Conservation (phyloP, 2,888 invertebrate species). For the Apantesis nais region DNA sequence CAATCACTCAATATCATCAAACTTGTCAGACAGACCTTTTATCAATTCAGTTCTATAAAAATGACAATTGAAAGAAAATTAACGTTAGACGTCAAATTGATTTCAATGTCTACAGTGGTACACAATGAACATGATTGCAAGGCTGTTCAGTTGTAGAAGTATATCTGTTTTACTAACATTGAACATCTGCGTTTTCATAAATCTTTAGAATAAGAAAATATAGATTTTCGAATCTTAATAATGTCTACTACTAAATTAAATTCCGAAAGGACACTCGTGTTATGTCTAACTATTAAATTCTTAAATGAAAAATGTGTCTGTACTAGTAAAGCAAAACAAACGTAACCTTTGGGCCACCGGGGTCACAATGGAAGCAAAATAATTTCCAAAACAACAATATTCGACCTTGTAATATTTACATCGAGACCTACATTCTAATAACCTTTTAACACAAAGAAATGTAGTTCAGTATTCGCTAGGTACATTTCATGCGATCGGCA, state of each 20-base stretch:
- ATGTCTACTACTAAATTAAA: background rate
- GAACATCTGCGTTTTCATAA: background rate
- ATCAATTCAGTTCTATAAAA: slow-evolving; percentile 25
- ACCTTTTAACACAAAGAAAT: slow-evolving; percentile 78
- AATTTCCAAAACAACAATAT: slow-evolving; percentile 56
- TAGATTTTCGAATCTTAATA: background rate
- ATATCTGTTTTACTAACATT: background rate
- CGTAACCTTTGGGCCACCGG: slow-evolving; percentile 3
- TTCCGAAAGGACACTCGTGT: background rate
- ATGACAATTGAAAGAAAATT: slow-evolving; percentile 28
- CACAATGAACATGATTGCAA: slow-evolving; percentile 15
- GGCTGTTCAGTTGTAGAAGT: slow-evolving; percentile 1
- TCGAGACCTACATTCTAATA: slow-evolving; percentile 77
- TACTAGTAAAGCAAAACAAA: background rate
- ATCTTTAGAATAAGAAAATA: background rate
- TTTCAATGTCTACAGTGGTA: slow-evolving; percentile 18
- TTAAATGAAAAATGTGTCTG: background rate
- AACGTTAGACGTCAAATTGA: slow-evolving; percentile 20
- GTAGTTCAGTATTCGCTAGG: slow-evolving; percentile 64
- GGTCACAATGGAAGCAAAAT: slow-evolving; percentile 35
- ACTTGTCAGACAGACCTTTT: slow-evolving; percentile 22
- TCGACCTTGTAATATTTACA: slow-evolving; percentile 70
- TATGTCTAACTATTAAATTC: background rate
- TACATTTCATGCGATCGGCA: slow-evolving; percentile 70
- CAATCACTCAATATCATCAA: slow-evolving; percentile 25